Evolutionary conservation across 2,797 vertebrate species (phyloP).

Genomic region (Mormyrops attenuatus): DNA sequence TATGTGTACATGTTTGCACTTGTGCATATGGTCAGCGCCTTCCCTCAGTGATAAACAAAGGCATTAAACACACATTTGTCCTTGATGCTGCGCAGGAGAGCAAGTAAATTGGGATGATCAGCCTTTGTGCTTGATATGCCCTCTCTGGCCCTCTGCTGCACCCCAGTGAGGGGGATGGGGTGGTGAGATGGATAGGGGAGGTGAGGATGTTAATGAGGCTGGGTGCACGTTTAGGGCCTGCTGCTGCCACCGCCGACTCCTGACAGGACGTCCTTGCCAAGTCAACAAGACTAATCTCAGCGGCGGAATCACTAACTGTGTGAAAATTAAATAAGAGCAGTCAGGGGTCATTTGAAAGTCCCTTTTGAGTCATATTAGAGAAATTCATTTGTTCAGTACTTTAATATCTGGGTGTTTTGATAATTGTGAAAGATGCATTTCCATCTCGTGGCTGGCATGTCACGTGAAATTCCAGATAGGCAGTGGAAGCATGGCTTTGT

Average conservation of each 20-base stretch:
- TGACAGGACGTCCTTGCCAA: conserved; percentile 67
- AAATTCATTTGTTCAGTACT: not conserved
- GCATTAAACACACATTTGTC: conserved; percentile 23
- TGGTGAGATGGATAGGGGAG: conserved; percentile 10
- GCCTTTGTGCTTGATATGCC: not conserved
- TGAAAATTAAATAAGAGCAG: not conserved
- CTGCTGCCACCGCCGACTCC: conserved; percentile 41
- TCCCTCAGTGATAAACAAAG: not conserved
- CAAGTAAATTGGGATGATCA: conserved; percentile 8
- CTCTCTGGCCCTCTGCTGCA: not conserved
- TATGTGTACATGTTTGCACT: not conserved
- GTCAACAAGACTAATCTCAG: conserved; percentile 69
- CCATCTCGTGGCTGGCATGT: not conserved
- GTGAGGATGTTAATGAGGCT: conserved; percentile 56
- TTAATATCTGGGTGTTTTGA: not conserved
- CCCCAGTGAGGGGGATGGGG: not conserved
- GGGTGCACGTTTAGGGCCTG: conserved; percentile 36
- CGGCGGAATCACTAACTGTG: conserved; percentile 52
- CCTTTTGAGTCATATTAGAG: not conserved
- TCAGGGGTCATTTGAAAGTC: not conserved
- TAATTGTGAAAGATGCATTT: not conserved
- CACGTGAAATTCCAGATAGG: not conserved
- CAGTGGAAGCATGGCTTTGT: not conserved
- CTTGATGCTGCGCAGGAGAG: not conserved
- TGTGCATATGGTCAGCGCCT: not conserved